Evolutionary conservation across 1,140 invertebrate species (phyloP).

Genomic region (Bombus impatiens): DNA sequence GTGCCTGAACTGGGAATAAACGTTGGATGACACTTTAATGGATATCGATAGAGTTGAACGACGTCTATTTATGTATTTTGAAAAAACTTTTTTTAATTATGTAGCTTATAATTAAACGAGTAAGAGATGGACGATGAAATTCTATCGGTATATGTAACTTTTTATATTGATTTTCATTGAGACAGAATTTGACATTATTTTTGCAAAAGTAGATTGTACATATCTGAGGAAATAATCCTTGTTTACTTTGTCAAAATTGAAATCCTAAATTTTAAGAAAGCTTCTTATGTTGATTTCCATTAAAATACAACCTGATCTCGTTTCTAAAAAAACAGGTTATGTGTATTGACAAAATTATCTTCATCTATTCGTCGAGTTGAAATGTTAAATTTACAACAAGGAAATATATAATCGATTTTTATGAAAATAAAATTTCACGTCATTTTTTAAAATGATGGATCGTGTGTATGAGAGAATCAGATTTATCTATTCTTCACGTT

Average conservation of each 20-base stretch:
- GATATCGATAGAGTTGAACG: neutral
- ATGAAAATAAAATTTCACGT: too few relatives aligned
- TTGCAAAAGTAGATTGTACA: neutral
- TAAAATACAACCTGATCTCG: too few relatives aligned
- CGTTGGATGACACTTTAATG: too few relatives aligned
- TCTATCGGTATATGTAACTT: neutral
- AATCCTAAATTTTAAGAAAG: neutral
- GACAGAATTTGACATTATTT: neutral
- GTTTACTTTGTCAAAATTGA: neutral
- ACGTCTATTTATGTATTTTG: neutral
- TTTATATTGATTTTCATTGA: neutral
- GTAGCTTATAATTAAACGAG: neutral
- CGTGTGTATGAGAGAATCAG: too few relatives aligned
- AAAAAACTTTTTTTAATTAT: neutral
- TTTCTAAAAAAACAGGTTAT: neutral
- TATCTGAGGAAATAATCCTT: neutral
- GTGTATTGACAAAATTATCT: neutral
- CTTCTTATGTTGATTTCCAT: too few relatives aligned
- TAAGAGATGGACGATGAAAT: neutral
- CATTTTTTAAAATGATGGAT: too few relatives aligned
- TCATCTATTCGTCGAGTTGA: too few relatives aligned
- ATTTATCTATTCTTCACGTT: too few relatives aligned
- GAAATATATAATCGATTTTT: too few relatives aligned
- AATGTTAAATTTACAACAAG: too few relatives aligned
- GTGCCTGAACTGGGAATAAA: slow-evolving; percentile 1